Conservation (phyloP, 2,888 invertebrate species). For the Eristalinus aeneus region DNA sequence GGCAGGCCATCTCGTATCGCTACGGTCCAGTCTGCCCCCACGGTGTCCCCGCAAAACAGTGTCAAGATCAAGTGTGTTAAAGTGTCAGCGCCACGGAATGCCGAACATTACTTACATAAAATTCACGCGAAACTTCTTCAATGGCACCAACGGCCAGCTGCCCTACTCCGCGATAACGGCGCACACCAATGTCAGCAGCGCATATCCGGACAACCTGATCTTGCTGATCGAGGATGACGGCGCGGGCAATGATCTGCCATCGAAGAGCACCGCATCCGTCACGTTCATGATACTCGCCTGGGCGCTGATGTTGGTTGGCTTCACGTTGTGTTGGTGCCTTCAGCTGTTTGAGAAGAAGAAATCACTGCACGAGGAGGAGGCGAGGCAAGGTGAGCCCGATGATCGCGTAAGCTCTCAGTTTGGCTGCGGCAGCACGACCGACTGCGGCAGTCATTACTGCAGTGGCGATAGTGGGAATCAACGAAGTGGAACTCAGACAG, state of each 20-base stretch:
- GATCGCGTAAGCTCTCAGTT: background rate
- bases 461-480: conserved; percentile 36
- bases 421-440: background rate
- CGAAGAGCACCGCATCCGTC: conserved; percentile 75
- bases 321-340: conserved; percentile 78
- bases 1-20: conserved; percentile 29
- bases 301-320: conserved; percentile 76
- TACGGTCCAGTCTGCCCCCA: background rate
- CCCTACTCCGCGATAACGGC: conserved; percentile 38
- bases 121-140: conserved; percentile 59
- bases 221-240: conserved; percentile 74
- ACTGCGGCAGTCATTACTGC: background rate
- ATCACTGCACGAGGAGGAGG: conserved; percentile 1
- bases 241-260: conserved; percentile 26
- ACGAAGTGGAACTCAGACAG: conserved; percentile 59
- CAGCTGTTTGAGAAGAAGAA: conserved; percentile 75
- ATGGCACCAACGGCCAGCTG: conserved; percentile 62
- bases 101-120: conserved; percentile 73
- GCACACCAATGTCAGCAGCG: conserved; percentile 39
- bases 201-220: conserved; percentile 73
- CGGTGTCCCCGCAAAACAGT: background rate
- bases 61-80: background rate
- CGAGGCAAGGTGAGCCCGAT: background rate
- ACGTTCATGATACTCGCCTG: conserved; percentile 78
- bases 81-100: conserved; percentile 69